These are phyloP conservation scores for Danio kyathit DNA, from an alignment of 2,797 vertebrate species.

Conservation along the genomic window DNA sequence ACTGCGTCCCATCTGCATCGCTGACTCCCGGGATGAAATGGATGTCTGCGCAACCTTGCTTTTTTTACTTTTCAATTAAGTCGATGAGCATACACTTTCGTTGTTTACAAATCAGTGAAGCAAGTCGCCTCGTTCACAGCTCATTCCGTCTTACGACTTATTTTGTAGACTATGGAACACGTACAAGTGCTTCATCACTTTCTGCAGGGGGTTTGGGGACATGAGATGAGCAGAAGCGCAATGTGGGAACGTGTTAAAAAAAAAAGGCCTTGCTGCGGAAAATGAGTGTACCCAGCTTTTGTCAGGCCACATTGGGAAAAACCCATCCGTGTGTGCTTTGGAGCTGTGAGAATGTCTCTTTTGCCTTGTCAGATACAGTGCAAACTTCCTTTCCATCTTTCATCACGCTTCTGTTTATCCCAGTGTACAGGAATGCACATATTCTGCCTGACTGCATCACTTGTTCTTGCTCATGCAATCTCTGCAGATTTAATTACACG, in stretches of 20 bases:
- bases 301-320: constrained; percentile 63
- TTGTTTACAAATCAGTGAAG: constrained; percentile 64
- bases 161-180: constrained; percentile 8
- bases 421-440: constrained; percentile 74
- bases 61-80: constrained; percentile 64
- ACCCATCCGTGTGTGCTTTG: constrained; percentile 42
- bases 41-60: constrained; percentile 49
- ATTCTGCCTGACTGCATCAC: constrained; percentile 77
- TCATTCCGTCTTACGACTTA: neutral
- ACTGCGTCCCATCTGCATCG: constrained; percentile 62
- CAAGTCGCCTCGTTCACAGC: constrained; percentile 21
- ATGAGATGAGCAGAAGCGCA: constrained; percentile 7
- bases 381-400: constrained; percentile 65
- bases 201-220: constrained; percentile 37
- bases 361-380: constrained; percentile 67
- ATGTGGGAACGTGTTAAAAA: neutral
- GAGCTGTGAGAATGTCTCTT: constrained; percentile 55
- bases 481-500: constrained; percentile 81
- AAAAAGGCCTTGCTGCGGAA: constrained; percentile 38
- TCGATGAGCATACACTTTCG: constrained; percentile 55
- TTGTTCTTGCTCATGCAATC: constrained; percentile 77
- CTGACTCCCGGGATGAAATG: constrained; percentile 55
- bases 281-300: constrained; percentile 50
- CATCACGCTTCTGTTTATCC: constrained; percentile 72
- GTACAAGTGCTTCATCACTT: constrained; percentile 36